A percentile compares a stretch with the other conserved stretches of the same genome.
These are phyloP conservation scores for Drosophila hamatofila DNA, from an alignment of 2,888 invertebrate genomes.

Conservation along the genomic window DNA sequence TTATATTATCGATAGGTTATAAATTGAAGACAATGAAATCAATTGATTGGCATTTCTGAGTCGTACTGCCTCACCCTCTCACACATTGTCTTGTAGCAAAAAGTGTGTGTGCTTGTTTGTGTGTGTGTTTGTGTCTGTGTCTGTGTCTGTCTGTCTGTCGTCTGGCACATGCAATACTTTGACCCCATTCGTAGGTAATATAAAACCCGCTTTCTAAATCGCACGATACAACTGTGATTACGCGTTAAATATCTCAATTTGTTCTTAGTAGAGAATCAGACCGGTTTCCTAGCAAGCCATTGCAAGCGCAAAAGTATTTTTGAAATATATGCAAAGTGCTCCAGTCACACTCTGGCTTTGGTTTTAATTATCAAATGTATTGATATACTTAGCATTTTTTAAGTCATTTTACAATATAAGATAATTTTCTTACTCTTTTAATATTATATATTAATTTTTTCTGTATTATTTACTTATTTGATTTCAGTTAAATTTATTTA, in stretches of 20 bases:
- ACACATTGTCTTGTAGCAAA: slow-evolving; percentile 2
- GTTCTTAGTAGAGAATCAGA: slow-evolving; percentile 49
- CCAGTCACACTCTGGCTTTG: too few relatives aligned
- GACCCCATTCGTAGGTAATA: slow-evolving; percentile 68
- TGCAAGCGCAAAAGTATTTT: slow-evolving; percentile 13
- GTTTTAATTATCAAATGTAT: too few relatives aligned
- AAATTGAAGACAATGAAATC: slow-evolving; percentile 81
- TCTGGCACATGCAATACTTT: slow-evolving; percentile 65
- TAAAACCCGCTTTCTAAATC: slow-evolving; percentile 43
- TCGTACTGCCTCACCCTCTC: slow-evolving; percentile 10
- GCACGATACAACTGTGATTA: slow-evolving; percentile 65
- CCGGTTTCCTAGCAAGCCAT: slow-evolving; percentile 60
- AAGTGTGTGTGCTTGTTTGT: slow-evolving; percentile 11
- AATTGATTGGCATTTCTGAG: slow-evolving; percentile 77
- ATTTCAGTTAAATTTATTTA: too few relatives aligned
- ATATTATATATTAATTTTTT: too few relatives aligned
- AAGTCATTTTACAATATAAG: too few relatives aligned
- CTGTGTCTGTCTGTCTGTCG: slow-evolving; percentile 15
- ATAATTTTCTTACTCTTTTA: too few relatives aligned
- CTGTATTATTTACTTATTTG: too few relatives aligned
- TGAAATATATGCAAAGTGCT: too few relatives aligned
- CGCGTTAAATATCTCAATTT: slow-evolving; percentile 73
- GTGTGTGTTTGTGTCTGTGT: slow-evolving; percentile 7
- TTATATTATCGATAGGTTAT: slow-evolving; percentile 79
- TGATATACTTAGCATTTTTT: too few relatives aligned